Conservation (phyloP, 2,113 vertebrate species). For the Poicephalus gulielmi region DNA sequence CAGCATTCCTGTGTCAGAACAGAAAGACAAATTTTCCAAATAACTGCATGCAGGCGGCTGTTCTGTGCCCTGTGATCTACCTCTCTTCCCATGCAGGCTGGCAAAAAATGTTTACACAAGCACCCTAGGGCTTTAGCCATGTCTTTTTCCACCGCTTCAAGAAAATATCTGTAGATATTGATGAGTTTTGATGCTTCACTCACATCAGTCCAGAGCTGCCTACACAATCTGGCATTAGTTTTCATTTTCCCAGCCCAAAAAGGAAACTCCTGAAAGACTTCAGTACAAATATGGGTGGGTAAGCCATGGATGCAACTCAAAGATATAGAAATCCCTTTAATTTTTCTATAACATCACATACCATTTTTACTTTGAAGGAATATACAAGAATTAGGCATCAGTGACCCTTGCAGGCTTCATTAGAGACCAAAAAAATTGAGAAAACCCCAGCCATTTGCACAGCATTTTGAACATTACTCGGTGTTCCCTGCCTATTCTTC, state of each 20-base stretch:
- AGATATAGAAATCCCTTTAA: neutral
- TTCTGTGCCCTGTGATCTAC: neutral
- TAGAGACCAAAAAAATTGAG: neutral
- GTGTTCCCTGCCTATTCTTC: neutral
- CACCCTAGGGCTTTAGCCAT: neutral
- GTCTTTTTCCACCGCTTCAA: neutral
- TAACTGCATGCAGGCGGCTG: neutral
- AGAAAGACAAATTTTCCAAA: neutral
- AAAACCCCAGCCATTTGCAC: neutral
- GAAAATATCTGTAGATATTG: neutral
- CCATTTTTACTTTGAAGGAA: neutral
- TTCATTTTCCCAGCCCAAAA: neutral
- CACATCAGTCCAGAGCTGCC: neutral
- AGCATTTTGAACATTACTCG: neutral
- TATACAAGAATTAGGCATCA: neutral
- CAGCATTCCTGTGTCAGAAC: neutral
- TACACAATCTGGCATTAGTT: neutral
- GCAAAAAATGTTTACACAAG: neutral
- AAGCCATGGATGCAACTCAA: neutral
- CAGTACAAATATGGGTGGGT: neutral
- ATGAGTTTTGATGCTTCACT: neutral
- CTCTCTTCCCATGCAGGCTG: neutral
- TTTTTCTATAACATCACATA: neutral
- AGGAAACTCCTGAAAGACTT: neutral
- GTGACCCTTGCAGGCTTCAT: neutral